These are phyloP conservation scores for Aphis gossypii DNA, from an alignment of 1,140 invertebrate genomes.

Conservation along the genomic window DNA sequence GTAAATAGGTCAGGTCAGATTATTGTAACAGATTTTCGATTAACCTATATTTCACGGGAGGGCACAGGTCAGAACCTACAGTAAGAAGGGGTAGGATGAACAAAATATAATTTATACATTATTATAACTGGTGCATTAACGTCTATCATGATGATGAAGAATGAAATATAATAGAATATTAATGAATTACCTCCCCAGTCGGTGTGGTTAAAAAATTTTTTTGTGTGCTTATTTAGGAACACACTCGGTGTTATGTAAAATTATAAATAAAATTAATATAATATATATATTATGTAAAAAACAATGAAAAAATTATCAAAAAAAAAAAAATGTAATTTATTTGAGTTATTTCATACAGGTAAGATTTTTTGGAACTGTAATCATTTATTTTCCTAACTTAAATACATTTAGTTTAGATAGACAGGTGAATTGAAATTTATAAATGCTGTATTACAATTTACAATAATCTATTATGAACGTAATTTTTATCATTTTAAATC, in stretches of 20 bases:
- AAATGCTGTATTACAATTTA: neutral
- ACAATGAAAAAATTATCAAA: neutral
- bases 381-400: neutral
- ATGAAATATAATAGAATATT: too few relatives aligned
- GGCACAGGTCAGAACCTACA: neutral
- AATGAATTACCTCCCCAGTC: too few relatives aligned
- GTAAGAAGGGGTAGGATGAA: neutral
- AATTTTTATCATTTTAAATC: neutral
- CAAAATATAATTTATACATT: too few relatives aligned
- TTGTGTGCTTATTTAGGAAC: too few relatives aligned
- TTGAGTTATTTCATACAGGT: neutral
- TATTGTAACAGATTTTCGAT: neutral
- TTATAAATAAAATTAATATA: too few relatives aligned
- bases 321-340: neutral
- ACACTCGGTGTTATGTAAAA: too few relatives aligned
- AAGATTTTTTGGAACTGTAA: neutral
- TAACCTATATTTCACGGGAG: neutral
- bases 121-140: neutral
- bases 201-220: too few relatives aligned
- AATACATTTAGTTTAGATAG: neutral
- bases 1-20: neutral
- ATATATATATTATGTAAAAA: neutral
- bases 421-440: neutral
- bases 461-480: too few relatives aligned
- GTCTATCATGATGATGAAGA: neutral